These are phyloP conservation scores for Calameuta idolon DNA, from an alignment of 2,888 invertebrate genomes.

Conservation along the genomic window DNA sequence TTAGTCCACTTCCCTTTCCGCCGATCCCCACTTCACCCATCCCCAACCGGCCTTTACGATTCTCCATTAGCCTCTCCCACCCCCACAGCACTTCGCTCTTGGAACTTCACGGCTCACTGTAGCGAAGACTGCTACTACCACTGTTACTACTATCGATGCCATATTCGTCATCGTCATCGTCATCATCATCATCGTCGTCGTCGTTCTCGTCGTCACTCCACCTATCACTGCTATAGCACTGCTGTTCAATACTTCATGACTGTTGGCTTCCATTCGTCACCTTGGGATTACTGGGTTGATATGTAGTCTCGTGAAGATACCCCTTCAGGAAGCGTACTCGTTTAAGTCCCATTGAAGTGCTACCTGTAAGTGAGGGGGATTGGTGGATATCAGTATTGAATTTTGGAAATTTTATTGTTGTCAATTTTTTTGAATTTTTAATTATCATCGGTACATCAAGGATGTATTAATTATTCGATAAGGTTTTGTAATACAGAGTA, in stretches of 20 bases:
- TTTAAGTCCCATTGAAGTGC: slow-evolving; percentile 35
- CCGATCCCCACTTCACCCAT: slow-evolving; percentile 1
- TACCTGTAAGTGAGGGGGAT: background rate
- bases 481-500: background rate
- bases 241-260: background rate
- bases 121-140: background rate
- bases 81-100: background rate
- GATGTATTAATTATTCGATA: background rate
- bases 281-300: background rate
- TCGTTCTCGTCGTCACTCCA: background rate
- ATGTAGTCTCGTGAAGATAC: background rate
- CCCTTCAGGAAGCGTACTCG: slow-evolving; percentile 15
- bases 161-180: background rate
- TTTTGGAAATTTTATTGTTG: background rate
- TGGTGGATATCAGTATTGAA: background rate
- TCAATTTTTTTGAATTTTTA: background rate
- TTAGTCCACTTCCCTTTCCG: slow-evolving; percentile 23
- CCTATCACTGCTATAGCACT: background rate
- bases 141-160: background rate
- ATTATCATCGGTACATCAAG: background rate
- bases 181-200: too few relatives aligned
- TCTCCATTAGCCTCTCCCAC: background rate
- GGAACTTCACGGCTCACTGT: background rate
- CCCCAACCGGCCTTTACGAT: background rate
- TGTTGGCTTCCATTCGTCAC: background rate